Evolutionary conservation across 1,140 invertebrate genomes (phyloP), one percentile per base, ranked within the genome.

Genomic region (Euwallacea similis): DNA sequence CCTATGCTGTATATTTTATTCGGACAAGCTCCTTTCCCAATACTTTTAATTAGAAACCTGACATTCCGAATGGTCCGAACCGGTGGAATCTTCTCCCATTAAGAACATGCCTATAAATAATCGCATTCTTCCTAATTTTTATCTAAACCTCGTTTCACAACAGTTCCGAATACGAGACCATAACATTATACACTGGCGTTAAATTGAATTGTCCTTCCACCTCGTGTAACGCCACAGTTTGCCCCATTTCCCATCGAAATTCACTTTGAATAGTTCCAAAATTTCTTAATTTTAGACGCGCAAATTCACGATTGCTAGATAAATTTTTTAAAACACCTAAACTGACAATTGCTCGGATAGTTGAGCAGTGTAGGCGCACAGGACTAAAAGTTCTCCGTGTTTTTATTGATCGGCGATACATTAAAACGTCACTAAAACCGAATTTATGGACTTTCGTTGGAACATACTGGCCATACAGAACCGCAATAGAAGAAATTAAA

Each of bases 41-140:
- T 67, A 67, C 66, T 67, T 60, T 67, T 67, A 67, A 67, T 67
- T 67, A 67, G 55, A 67, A 67, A 67, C 66, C 66, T 67, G 64
- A 66, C 55, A 67, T 66, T 56, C 53, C 11, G 41, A 56, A 66
- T 65, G 16, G 63, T 50, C 63, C 46, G 63, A 42, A 9, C 47
- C 63, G 64, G 64, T 58, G 64, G 64, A 56, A 66, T 66, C 54
- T 66, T 66, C 64, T 56, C 54, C 66, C 66, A 67, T 67, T 67
- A 67, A 67, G 8, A 59, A 60, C 66, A 67, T 67, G 66, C 66
- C 66, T 60, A 67, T 67, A 67, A 67, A 67, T 67, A 67, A 67
- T 67, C 54, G 66, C 66, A 67, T 67, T 67, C 66, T 67, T 67
- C 66, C 66, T 67, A 67, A 67, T 67, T 67, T 67, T 67, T 67